Evolutionary conservation across 35 echinoderm and acorn worm genomes (phyloP).

Genomic region (Strongylocentrotus purpuratus): DNA sequence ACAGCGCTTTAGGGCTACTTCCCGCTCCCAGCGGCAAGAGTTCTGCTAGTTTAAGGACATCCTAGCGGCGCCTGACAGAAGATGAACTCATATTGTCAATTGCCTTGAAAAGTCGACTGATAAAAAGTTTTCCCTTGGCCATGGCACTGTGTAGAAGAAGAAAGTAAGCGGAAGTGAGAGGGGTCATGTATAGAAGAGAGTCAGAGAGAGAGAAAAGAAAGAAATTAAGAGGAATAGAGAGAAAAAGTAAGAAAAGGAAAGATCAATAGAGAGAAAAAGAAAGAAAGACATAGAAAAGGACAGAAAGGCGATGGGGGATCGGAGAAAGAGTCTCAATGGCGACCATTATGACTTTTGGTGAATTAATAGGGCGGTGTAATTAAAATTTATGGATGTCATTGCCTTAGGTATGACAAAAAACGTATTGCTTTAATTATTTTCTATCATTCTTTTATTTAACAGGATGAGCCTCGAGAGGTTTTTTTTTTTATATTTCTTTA

Average conservation of each 20-base stretch:
- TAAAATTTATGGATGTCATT: not conserved
- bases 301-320: not conserved
- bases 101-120: not conserved
- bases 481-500: not conserved
- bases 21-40: not conserved
- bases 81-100: conserved; percentile 10
- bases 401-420: not conserved
- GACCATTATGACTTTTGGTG: not conserved
- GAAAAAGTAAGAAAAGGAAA: not conserved
- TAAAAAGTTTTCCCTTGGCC: not conserved
- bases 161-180: not conserved
- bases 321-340: not conserved
- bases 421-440: not conserved
- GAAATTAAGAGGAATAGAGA: not conserved
- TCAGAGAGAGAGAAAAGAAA: not conserved
- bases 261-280: not conserved
- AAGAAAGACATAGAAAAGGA: not conserved
- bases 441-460: not conserved
- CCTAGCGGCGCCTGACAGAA: not conserved
- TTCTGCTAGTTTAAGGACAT: conserved; percentile 4
- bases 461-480: no score
- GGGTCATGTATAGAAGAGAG: not conserved
- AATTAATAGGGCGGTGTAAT: not conserved
- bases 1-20: not conserved
- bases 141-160: not conserved